Percentiles rank a stretch among this genome's conserved stretches.
These are phyloP conservation scores for Cyanocitta stelleri DNA, from an alignment of 2,113 vertebrate genomes.

Conservation along the genomic window DNA sequence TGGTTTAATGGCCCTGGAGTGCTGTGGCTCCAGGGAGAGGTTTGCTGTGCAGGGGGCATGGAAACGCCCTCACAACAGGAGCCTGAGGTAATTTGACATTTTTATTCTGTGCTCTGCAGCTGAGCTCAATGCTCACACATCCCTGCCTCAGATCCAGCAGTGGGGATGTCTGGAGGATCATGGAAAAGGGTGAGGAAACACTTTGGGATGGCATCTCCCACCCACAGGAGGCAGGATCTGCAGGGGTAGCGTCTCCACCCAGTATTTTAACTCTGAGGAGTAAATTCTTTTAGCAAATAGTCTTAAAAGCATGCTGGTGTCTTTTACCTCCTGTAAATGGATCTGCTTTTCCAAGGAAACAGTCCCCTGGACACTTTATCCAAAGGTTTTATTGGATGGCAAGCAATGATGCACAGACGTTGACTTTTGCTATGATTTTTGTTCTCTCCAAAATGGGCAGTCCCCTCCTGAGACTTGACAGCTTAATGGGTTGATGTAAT, in stretches of 20 bases:
- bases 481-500: slow-evolving; percentile 36
- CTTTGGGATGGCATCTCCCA: not conserved
- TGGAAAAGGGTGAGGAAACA: not conserved
- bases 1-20: not conserved
- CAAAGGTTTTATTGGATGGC: slow-evolving; percentile 7
- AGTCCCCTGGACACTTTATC: slow-evolving; percentile 10
- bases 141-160: not conserved
- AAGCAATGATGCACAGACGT: not conserved
- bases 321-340: not conserved
- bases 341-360: not conserved
- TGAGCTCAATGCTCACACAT: not conserved
- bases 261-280: not conserved
- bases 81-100: not conserved
- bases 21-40: not conserved
- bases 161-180: not conserved
- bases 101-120: not conserved
- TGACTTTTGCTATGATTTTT: not conserved
- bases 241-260: not conserved
- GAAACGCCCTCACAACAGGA: not conserved
- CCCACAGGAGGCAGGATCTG: not conserved
- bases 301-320: slow-evolving; percentile 15
- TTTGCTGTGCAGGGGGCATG: not conserved
- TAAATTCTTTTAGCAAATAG: not conserved
- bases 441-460: not conserved
- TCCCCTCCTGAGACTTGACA: slow-evolving; percentile 13